These are phyloP conservation scores for Nymphalis io DNA, from an alignment of 1,140 invertebrate genomes.

Conservation along the genomic window DNA sequence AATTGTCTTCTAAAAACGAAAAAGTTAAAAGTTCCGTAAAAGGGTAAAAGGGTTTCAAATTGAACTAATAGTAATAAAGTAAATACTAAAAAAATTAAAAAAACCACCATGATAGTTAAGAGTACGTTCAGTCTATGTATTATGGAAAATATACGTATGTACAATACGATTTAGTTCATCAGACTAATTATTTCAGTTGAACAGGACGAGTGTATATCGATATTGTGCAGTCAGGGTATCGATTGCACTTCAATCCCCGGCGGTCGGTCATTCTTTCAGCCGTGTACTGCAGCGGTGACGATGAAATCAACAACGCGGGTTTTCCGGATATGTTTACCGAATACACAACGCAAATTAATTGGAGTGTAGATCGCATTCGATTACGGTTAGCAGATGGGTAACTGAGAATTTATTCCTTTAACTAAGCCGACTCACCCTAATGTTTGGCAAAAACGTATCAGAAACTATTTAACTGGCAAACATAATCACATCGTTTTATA, in stretches of 20 bases:
- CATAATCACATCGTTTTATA: too few species aligned
- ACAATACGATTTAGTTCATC: not conserved
- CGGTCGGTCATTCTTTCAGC: slow-evolving; percentile 22
- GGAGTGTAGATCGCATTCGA: slow-evolving; percentile 51
- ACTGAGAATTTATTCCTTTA: slow-evolving; percentile 49
- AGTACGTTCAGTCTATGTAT: too few species aligned
- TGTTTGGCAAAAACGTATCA: too few species aligned
- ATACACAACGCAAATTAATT: slow-evolving; percentile 52
- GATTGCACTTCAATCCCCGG: slow-evolving; percentile 23
- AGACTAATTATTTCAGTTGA: slow-evolving; percentile 2
- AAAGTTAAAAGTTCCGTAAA: too few species aligned
- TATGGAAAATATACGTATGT: not conserved
- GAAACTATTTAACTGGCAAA: too few species aligned
- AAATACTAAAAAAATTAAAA: too few species aligned
- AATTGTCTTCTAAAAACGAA: too few species aligned
- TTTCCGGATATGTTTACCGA: slow-evolving; percentile 36
- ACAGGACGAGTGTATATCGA: slow-evolving; percentile 8
- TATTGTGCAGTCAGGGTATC: slow-evolving; percentile 15
- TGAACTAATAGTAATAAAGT: too few species aligned
- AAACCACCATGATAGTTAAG: too few species aligned
- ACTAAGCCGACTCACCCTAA: slow-evolving; percentile 23
- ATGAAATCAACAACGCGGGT: slow-evolving; percentile 27
- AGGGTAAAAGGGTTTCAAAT: too few species aligned
- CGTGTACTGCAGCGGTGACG: slow-evolving; percentile 18
- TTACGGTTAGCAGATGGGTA: slow-evolving; percentile 42